Percentiles rank a stretch among this genome's conserved stretches.
Evolutionary conservation across 1,140 invertebrate species (phyloP).

Genomic region (Uloborus diversus): DNA sequence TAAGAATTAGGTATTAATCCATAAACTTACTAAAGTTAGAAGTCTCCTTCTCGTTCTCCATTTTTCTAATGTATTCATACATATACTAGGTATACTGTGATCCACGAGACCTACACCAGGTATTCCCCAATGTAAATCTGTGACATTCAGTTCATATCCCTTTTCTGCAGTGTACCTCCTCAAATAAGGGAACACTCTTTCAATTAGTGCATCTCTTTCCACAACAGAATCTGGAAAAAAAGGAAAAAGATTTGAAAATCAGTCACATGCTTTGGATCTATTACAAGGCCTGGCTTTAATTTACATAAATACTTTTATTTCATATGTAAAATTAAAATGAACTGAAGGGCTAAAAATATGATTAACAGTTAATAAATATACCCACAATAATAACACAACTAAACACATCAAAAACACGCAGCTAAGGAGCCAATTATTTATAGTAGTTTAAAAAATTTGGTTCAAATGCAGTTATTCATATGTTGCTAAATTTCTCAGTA

Average conservation of each 20-base stretch:
- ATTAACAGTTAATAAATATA: no score
- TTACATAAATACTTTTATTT: neutral
- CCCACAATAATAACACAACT: no score
- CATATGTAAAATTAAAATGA: no score
- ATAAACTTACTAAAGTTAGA: constrained; percentile 35
- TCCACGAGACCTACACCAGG: constrained; percentile 74
- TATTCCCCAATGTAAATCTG: constrained; percentile 76
- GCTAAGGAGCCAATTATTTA: no score
- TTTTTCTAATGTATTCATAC: constrained; percentile 66
- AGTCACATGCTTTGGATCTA: neutral
- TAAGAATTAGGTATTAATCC: no score
- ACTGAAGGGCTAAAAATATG: no score
- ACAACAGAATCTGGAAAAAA: constrained; percentile 62
- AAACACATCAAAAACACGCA: no score
- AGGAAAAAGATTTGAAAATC: constrained; percentile 9
- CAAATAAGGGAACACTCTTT: constrained; percentile 73
- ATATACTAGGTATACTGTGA: constrained; percentile 78
- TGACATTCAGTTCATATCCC: constrained; percentile 76
- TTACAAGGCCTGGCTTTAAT: neutral
- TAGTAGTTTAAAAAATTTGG: no score
- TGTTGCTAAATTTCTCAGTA: no score
- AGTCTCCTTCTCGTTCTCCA: constrained; percentile 46
- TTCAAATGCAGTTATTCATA: no score
- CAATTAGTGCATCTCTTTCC: constrained; percentile 75
- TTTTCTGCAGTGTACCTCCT: constrained; percentile 70